phyloP scores from a whole-genome alignment of 2,113 vertebrate species.

The Cryptotis parvus region DNA sequence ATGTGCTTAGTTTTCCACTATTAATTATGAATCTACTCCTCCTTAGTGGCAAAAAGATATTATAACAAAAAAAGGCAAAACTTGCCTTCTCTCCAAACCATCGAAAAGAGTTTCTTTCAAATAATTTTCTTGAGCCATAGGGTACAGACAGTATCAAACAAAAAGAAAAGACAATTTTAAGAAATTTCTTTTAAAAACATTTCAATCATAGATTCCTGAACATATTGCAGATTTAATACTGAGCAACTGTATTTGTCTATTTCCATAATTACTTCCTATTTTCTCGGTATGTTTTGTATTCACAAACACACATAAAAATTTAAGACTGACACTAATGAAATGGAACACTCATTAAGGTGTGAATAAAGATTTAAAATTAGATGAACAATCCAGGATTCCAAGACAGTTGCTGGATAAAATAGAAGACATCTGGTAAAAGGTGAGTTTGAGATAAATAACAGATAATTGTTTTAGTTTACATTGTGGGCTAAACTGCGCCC shows the following conservation, averaged over 20 bases:
- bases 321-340: neutral
- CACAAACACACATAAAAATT: slow-evolving; percentile 10
- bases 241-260: neutral
- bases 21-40: neutral
- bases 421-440: neutral
- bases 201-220: neutral
- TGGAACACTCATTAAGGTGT: neutral
- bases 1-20: neutral
- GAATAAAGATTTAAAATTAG: slow-evolving; percentile 43
- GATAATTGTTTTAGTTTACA: neutral
- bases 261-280: neutral
- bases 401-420: neutral
- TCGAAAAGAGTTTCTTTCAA: neutral
- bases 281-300: slow-evolving; percentile 5
- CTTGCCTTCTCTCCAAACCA: neutral
- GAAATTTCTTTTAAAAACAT: neutral
- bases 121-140: neutral
- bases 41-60: neutral
- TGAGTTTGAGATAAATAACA: neutral
- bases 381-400: neutral
- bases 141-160: neutral
- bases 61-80: neutral
- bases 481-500: neutral
- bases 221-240: neutral
- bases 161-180: neutral